Percentiles rank a stretch among this genome's conserved stretches.
phyloP scores from a whole-genome alignment of 1,140 invertebrate species.

The Bradynema listronoti region DNA sequence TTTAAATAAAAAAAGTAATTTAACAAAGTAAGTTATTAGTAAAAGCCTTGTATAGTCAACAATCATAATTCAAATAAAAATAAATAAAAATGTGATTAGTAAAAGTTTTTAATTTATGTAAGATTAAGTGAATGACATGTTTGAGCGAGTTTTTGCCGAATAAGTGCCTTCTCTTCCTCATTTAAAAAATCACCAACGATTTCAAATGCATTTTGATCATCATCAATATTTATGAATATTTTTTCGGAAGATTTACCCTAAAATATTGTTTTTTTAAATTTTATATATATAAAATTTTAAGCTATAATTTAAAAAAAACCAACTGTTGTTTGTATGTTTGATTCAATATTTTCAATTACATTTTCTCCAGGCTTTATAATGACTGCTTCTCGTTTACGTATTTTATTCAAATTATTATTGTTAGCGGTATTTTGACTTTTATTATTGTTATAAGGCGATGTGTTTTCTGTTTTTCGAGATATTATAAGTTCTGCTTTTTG shows the following conservation, averaged over 20 bases:
- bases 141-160: not conserved
- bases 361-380: no score
- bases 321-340: not conserved
- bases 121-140: slow-evolving; percentile 5
- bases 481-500: no score
- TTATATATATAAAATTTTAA: not conserved
- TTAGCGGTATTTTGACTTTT: no score
- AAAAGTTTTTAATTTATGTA: not conserved
- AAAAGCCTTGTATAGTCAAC: not conserved
- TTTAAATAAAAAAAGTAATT: not conserved
- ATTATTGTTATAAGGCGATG: no score
- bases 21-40: not conserved
- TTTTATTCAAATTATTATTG: no score
- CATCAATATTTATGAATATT: not conserved
- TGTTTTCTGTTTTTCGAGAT: no score
- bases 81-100: not conserved
- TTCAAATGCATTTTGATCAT: not conserved
- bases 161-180: slow-evolving; percentile 6
- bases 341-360: not conserved
- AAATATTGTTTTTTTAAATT: not conserved
- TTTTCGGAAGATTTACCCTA: not conserved
- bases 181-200: slow-evolving; percentile 5
- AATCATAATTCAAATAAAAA: not conserved
- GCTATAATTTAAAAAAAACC: not conserved
- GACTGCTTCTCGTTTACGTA: no score